Base-by-base conservation (phyloP, 1,140 invertebrate species). In the Nixonia krombeini region DNA sequence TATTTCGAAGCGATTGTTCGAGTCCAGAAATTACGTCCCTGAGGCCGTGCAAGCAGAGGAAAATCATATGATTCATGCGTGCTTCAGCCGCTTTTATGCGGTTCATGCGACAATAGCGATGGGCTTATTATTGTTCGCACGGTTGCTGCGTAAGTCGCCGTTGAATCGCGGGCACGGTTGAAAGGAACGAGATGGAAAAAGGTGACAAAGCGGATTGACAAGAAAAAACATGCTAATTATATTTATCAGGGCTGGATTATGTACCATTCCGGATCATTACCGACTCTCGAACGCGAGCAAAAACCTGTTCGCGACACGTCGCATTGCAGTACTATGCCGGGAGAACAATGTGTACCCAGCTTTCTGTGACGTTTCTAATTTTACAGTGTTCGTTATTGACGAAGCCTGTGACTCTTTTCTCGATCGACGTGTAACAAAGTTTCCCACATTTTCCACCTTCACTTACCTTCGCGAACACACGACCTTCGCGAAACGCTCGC, bases 211-310 rank as follows among this genome's bases (percentile, higher is more conserved):
- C 28, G 38, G 61, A 62, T 62, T 50, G 56, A 65, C 62, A 50
- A 58, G 57, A 55, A 61, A 65, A 52, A 42, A 47, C n/a, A 50
- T 61, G 62, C 58, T 65, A 70, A 70, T 70, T 70, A 65, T 70
- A 70, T 70, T 70, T 70, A 70, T 65, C 63, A 49, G 52, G 56
- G 61, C 38, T 46, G 57, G 45, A 70, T 70, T 66, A 62, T 62
- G 49, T 71, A 71, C 67, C 70, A 68, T 73, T 75, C 73, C 68
- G 70, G 65, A 71, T 73, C 73, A 75, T 75, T 75, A 75, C 59
- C 61, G 58, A 59, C 68, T 70, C 57, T 65, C 55, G 59, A 57
- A 65, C 50, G 56, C 64, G 38, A 46, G 64, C 47, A 59, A 63
- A 55, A 67, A 70, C 52, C 63, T 66, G 65, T 67, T 74, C 67